phyloP scores from a whole-genome alignment of 2,888 invertebrate genomes.

The Augiades crinisus region DNA sequence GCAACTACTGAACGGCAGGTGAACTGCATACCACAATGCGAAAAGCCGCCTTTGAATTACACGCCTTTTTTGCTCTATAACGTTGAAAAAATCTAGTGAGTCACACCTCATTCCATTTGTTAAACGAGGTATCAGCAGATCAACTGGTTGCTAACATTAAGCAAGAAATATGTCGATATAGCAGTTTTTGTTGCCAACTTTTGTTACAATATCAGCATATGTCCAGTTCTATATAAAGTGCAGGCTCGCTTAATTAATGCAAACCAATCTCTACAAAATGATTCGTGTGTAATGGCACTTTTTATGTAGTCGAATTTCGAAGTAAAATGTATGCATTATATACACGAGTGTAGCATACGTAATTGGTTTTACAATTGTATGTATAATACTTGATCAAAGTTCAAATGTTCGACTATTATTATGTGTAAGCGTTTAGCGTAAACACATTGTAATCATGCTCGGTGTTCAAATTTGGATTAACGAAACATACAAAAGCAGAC shows the following conservation, averaged over 20 bases:
- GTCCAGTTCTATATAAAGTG: neutral
- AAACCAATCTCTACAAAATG: neutral
- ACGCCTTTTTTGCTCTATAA: neutral
- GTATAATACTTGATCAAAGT: neutral
- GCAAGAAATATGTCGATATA: neutral
- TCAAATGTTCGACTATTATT: neutral
- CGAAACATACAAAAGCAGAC: too few species aligned
- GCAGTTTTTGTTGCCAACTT: neutral
- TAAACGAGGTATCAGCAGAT: too few species aligned
- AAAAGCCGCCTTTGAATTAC: neutral
- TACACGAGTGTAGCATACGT: neutral
- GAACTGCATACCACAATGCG: neutral
- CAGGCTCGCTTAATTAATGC: neutral
- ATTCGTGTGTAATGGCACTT: neutral
- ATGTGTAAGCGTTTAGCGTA: neutral
- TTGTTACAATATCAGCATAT: too few species aligned
- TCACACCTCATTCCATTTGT: neutral
- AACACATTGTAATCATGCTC: too few species aligned
- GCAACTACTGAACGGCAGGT: too few species aligned
- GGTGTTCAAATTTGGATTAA: too few species aligned
- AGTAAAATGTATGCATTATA: neutral
- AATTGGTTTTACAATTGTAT: neutral
- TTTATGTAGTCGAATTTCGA: neutral
- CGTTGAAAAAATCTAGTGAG: slow-evolving; percentile 7
- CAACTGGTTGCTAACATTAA: neutral